Conservation (phyloP, 1,140 invertebrate genomes). For the Sarcophaga peregrina region DNA sequence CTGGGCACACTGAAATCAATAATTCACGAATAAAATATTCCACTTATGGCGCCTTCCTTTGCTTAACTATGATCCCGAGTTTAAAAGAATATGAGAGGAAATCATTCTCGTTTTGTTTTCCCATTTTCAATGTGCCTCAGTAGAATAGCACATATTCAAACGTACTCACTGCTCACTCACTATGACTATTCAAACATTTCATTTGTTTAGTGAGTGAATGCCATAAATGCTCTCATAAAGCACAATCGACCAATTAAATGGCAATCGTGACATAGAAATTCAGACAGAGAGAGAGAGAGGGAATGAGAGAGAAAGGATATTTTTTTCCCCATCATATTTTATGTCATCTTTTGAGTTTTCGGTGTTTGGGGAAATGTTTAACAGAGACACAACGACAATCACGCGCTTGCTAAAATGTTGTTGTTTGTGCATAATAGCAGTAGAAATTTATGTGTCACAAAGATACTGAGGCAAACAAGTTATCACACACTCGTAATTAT, state of each 20-base stretch:
- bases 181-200: neutral
- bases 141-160: neutral
- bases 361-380: conserved; percentile 21
- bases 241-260: conserved; percentile 21
- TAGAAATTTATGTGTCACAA: no score
- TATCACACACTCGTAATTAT: no score
- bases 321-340: neutral
- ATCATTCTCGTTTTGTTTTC: neutral
- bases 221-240: neutral
- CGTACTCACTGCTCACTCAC: neutral
- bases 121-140: neutral
- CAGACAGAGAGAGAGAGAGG: no score
- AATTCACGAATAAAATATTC: no score
- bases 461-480: no score
- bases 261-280: neutral
- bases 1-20: no score
- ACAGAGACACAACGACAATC: no score
- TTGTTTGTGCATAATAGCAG: no score
- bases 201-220: neutral
- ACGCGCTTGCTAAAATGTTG: no score
- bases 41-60: no score
- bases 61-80: neutral
- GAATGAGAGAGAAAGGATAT: neutral
- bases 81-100: neutral
- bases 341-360: neutral